Percentiles rank a stretch among this genome's conserved stretches.
These are phyloP conservation scores for Carcharodon carcharias DNA, from an alignment of 2,797 vertebrate genomes.

Conservation along the genomic window DNA sequence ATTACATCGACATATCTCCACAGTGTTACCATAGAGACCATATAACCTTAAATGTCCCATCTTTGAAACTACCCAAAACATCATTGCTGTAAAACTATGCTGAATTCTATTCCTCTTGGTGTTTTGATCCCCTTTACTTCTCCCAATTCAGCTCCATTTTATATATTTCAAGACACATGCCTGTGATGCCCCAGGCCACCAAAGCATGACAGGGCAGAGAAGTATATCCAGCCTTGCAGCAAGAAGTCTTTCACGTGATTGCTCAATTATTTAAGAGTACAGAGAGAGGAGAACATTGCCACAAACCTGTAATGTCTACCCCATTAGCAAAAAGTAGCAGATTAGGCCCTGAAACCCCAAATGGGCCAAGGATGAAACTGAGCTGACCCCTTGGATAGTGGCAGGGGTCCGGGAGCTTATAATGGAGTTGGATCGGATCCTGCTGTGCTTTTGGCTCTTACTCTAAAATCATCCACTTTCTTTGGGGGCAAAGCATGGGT, in stretches of 20 bases:
- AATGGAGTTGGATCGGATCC: background rate
- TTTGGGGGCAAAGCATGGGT: background rate
- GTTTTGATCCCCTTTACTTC: background rate
- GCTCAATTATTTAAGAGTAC: background rate
- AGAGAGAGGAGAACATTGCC: background rate
- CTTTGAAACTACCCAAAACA: slow-evolving; percentile 22
- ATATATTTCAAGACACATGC: background rate
- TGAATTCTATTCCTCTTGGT: background rate
- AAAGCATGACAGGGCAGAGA: background rate
- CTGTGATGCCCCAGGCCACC: background rate
- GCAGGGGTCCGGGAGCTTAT: background rate
- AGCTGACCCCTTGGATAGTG: background rate
- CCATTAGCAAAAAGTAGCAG: background rate
- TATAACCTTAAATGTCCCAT: slow-evolving; percentile 2
- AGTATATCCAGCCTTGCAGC: background rate
- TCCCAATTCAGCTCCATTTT: background rate
- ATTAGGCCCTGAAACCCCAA: background rate
- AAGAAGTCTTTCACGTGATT: background rate
- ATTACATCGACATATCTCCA: background rate
- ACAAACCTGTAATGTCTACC: background rate
- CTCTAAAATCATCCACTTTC: background rate
- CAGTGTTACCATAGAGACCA: slow-evolving; percentile 19
- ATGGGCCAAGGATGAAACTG: background rate
- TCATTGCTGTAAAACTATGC: background rate
- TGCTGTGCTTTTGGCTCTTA: background rate